A percentile compares a stretch with the other conserved stretches of the same genome.
phyloP scores from a whole-genome alignment of 1,140 invertebrate species.

The Heterodera carotae region DNA sequence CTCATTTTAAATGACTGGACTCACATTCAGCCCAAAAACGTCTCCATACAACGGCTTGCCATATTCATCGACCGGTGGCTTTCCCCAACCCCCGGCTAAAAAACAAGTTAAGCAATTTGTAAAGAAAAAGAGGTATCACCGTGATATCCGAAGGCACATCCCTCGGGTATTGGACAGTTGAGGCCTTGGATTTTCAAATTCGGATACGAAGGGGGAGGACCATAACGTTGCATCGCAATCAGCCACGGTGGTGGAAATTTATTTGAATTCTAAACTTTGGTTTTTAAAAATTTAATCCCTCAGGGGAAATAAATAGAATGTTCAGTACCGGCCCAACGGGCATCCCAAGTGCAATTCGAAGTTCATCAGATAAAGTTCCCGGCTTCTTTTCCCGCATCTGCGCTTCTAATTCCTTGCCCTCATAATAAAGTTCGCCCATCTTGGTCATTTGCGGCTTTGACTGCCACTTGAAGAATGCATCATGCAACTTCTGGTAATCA shows the following conservation, averaged over 20 bases:
- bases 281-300: neutral
- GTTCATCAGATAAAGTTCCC: conserved; percentile 90
- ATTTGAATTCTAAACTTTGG: conserved; percentile 57
- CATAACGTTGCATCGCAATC: conserved; percentile 99
- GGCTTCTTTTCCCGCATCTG: conserved; percentile 96
- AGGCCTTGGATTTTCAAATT: conserved; percentile 93
- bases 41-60: conserved; percentile 97
- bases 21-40: conserved; percentile 79
- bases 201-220: conserved; percentile 97
- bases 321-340: conserved; percentile 81
- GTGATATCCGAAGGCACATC: conserved; percentile 97
- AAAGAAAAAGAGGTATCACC: neutral
- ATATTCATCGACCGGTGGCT: conserved; percentile 98
- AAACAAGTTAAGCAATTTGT: conserved; percentile 75
- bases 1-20: neutral
- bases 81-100: conserved; percentile 75
- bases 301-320: neutral
- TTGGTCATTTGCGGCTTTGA: conserved; percentile 98
- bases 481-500: conserved; percentile 98
- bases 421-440: conserved; percentile 98
- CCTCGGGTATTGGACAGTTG: conserved; percentile 90
- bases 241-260: conserved; percentile 91
- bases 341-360: conserved; percentile 95
- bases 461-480: conserved; percentile 99
- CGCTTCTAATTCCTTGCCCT: conserved; percentile 99